These are phyloP conservation scores for Borostomias antarcticus DNA, from an alignment of 2,797 vertebrate genomes.

Conservation along the genomic window DNA sequence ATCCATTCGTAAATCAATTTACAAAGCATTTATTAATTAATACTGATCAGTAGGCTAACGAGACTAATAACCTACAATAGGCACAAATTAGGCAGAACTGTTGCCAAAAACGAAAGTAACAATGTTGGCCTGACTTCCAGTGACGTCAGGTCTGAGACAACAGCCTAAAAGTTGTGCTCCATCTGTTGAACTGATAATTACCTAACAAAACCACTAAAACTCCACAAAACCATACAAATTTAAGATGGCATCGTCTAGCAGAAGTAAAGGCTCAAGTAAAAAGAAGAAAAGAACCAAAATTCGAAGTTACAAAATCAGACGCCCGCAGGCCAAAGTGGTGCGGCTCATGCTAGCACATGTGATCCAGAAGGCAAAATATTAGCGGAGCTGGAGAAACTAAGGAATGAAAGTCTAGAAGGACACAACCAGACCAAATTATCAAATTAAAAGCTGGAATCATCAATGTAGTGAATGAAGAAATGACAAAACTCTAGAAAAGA, in stretches of 20 bases:
- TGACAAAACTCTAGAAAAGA: conserved; percentile 11
- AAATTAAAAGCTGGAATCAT: not conserved
- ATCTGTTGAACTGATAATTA: not conserved
- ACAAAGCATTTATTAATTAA: no score
- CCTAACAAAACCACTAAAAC: not conserved
- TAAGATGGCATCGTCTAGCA: not conserved
- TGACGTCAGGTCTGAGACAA: not conserved
- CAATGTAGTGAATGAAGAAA: conserved; percentile 5
- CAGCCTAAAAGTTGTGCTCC: not conserved
- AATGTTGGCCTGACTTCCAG: not conserved
- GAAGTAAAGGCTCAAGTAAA: not conserved
- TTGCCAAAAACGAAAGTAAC: no score
- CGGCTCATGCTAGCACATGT: not conserved
- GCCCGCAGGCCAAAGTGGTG: not conserved
- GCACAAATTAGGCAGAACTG: no score
- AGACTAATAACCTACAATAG: no score
- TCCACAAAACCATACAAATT: not conserved
- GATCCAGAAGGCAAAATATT: conserved; percentile 5
- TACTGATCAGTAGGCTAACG: no score
- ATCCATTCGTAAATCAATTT: no score
- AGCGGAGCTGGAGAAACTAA: conserved; percentile 10
- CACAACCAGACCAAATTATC: conserved; percentile 9
- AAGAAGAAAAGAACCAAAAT: conserved; percentile 12
- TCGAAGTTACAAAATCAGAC: not conserved
- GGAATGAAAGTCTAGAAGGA: conserved; percentile 6